phyloP scores from a whole-genome alignment of 2,113 vertebrate species.

The Lophura nycthemera region DNA sequence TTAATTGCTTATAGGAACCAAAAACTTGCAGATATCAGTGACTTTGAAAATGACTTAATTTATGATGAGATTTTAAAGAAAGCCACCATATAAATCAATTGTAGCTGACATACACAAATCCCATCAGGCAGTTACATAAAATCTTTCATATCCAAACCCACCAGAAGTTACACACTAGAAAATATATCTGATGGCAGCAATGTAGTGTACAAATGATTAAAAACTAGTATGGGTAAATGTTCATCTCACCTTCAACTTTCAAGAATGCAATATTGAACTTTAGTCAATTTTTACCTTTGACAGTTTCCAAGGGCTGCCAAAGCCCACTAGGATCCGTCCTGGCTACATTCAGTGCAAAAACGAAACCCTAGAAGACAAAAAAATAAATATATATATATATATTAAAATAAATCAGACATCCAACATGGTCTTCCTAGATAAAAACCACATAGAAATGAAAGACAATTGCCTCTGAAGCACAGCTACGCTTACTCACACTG shows the following conservation, averaged over 20 bases:
- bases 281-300: constrained; percentile 77
- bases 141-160: background rate
- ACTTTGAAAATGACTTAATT: background rate
- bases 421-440: background rate
- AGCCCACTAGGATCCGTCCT: constrained; percentile 75
- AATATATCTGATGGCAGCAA: background rate
- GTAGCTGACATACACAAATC: background rate
- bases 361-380: constrained; percentile 61
- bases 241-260: background rate
- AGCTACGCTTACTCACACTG: background rate
- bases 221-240: background rate
- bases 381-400: background rate
- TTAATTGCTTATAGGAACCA: background rate
- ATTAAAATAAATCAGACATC: background rate
- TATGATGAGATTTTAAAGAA: background rate
- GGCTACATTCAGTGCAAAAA: constrained; percentile 86
- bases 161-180: constrained; percentile 1
- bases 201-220: background rate
- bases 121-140: background rate
- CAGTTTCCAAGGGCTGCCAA: constrained; percentile 78
- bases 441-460: background rate
- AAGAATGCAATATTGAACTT: background rate
- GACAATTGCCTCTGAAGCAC: background rate
- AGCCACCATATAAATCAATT: background rate
- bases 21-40: background rate